Base-by-base conservation (phyloP, 2,888 invertebrate species). In the Meghimatium bilineatum region DNA sequence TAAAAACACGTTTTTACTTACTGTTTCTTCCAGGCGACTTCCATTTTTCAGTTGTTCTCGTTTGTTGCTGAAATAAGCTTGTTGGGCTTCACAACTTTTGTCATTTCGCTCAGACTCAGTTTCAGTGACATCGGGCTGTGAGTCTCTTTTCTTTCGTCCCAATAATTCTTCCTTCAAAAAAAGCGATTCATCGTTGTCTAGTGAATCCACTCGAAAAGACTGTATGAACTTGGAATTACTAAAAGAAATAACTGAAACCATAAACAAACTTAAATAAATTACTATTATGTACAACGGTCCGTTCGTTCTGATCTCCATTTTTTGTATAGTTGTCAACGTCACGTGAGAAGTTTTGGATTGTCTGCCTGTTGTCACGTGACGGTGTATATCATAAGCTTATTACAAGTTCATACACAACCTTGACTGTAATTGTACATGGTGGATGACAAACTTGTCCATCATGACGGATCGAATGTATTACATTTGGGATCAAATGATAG, bases 1-100 rank as follows among this genome's bases (percentile, higher is more conserved):
- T 12, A 23, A 63, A 63, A 63, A 23, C 1, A n/a, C 5, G 1
- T 36, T 77, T n/a, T 6, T 34, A 72, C 67, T 78, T 49, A 83
- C 83, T 36, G 83, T 83, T 83, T 78, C 83, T 63, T 83, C 83
- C n/a, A 83, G 63, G 32, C 83, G 78, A 32, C 29, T 34, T 29
- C 83, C 83, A 63, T 63, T 74, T 72, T 83, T 60, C 23, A 77
- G 36, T 26, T 66, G 26, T 2, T 52, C 66, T 12, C 60, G 52
- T 26, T 20, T 36, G 10, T 69, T 49, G 17, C 52, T 71, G 75
- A 82, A 83, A 34, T 72, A 60, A 29, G 36, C 52, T 63, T 78
- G 72, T 44, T 83, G 83, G 29, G 63, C 26, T 60, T 52, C 29
- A 32, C 83, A 83, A 32, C 10, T 44, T 56, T 29, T n/a, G 63